A percentile compares a stretch with the other conserved stretches of the same genome.
These are phyloP conservation scores for Danio rerio DNA, from an alignment of 2,113 vertebrate genomes.

Conservation along the genomic window GRCz12tu NC_133182.1:14036001-14036500, in stretches of 20 bases:
- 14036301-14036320: background rate
- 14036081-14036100: no score
- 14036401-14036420: slow-evolving; percentile 7
- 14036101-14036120: no score
- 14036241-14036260: background rate
- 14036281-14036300: slow-evolving; percentile 9
- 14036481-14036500: slow-evolving; percentile 17
- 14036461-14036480: slow-evolving; percentile 33
- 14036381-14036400: slow-evolving; percentile 30
- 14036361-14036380: background rate
- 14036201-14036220: background rate
- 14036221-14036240: background rate
- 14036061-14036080: background rate
- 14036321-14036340: background rate
- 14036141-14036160: background rate
- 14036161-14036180: background rate
- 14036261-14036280: background rate
- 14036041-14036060: background rate
- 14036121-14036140: background rate
- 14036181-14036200: background rate
- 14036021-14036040: no score
- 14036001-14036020: no score
- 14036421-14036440: slow-evolving; percentile 34
- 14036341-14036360: background rate
- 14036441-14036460: background rate